Conservation (phyloP, 2,888 invertebrate species). For the Chaetogeoica ovagalla region DNA sequence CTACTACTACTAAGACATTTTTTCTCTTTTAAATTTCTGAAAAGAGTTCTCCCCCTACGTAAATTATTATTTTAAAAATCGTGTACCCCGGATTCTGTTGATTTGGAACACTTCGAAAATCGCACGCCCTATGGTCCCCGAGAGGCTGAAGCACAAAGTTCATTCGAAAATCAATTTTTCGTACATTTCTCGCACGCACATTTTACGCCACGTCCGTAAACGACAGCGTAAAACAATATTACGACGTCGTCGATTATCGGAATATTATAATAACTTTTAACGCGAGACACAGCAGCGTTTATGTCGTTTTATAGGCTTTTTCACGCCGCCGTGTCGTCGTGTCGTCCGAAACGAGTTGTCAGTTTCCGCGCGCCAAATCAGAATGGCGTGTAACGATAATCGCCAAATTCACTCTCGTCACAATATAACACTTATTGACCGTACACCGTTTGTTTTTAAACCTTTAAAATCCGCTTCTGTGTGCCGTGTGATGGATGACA, state of each 20-base stretch:
- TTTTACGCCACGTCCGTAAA: background rate
- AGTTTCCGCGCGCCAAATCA: background rate
- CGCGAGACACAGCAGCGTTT: background rate
- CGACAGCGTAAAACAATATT: background rate
- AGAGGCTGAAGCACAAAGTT: too few species aligned
- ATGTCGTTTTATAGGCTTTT: constrained; percentile 10
- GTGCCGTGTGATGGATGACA: constrained; percentile 28
- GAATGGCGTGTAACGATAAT: background rate
- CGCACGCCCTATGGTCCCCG: too few species aligned
- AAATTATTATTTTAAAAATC: too few species aligned
- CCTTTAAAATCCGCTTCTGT: background rate
- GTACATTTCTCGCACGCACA: too few species aligned
- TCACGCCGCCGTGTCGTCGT: background rate
- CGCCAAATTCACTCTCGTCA: background rate
- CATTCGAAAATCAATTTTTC: too few species aligned
- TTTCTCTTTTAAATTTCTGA: too few species aligned
- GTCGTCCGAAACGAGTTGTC: constrained; percentile 17
- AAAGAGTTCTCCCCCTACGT: too few species aligned
- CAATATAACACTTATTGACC: background rate
- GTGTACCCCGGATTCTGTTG: too few species aligned
- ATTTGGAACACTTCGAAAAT: too few species aligned
- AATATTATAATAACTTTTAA: constrained; percentile 25
- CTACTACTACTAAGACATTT: too few species aligned
- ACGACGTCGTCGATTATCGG: constrained; percentile 44
- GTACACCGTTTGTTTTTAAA: background rate